Conservation (phyloP, 2,888 invertebrate species). For the Lamellibrachia columna region DNA sequence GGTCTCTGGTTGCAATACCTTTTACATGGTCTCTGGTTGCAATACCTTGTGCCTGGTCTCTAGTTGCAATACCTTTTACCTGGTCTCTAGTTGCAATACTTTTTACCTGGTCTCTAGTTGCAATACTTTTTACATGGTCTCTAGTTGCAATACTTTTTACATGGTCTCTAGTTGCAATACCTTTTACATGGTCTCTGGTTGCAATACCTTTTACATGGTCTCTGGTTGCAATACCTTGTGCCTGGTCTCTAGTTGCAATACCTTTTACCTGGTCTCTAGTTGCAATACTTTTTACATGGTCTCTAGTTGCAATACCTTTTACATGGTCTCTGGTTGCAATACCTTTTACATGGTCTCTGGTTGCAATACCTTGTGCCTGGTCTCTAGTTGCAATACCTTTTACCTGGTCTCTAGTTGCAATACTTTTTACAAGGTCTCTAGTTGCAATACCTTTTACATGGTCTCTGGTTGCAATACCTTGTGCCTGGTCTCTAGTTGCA, state of each 20-base stretch:
- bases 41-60: not conserved
- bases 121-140: not conserved
- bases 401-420: not conserved
- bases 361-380: too few species aligned
- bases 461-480: not conserved
- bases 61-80: not conserved
- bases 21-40: not conserved
- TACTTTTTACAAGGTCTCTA: not conserved
- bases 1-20: not conserved
- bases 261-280: not conserved
- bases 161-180: not conserved
- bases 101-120: not conserved
- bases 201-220: not conserved
- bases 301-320: not conserved
- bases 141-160: not conserved
- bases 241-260: not conserved
- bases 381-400: not conserved
- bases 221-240: not conserved
- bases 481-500: not conserved
- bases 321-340: not conserved
- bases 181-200: not conserved
- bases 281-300: not conserved
- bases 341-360: not conserved
- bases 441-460: not conserved
- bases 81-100: not conserved